phyloP scores from a whole-genome alignment of 2,888 invertebrate genomes.

The Nymphalis polychloros region DNA sequence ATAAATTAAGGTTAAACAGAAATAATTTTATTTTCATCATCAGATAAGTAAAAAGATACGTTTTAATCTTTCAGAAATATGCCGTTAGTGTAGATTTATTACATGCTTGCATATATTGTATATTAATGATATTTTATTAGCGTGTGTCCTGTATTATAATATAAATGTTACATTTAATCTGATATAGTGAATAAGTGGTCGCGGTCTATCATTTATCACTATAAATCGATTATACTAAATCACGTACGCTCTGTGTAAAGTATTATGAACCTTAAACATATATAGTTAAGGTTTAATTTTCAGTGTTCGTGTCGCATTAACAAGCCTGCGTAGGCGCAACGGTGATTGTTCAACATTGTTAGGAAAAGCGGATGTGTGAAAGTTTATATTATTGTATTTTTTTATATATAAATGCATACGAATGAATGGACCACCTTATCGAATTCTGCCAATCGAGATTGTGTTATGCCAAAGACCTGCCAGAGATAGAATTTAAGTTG shows the following conservation, averaged over 20 bases:
- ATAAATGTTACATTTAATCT: conserved; percentile 28
- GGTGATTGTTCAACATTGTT: conserved; percentile 38
- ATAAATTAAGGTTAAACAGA: too few relatives aligned
- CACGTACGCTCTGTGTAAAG: conserved; percentile 10
- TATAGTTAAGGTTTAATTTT: conserved; percentile 23
- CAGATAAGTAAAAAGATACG: too few relatives aligned
- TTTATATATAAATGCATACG: background rate
- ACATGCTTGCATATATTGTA: background rate
- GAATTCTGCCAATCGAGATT: too few relatives aligned
- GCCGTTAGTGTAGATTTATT: too few relatives aligned
- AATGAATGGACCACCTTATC: background rate
- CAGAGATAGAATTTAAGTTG: too few relatives aligned
- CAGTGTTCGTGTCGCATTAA: background rate
- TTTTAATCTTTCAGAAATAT: too few relatives aligned
- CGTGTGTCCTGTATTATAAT: conserved; percentile 23
- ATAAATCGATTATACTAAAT: conserved; percentile 47
- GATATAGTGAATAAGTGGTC: conserved; percentile 27
- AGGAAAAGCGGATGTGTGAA: conserved; percentile 37
- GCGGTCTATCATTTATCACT: conserved; percentile 44
- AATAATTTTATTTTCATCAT: too few relatives aligned
- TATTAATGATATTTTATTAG: conserved; percentile 20
- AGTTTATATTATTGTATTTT: conserved; percentile 2
- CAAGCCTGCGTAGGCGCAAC: conserved; percentile 36
- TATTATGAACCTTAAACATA: conserved; percentile 15
- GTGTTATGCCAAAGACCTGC: too few relatives aligned